Conservation (phyloP, 2,113 vertebrate species). For the cattle (Bos taurus) region DNA sequence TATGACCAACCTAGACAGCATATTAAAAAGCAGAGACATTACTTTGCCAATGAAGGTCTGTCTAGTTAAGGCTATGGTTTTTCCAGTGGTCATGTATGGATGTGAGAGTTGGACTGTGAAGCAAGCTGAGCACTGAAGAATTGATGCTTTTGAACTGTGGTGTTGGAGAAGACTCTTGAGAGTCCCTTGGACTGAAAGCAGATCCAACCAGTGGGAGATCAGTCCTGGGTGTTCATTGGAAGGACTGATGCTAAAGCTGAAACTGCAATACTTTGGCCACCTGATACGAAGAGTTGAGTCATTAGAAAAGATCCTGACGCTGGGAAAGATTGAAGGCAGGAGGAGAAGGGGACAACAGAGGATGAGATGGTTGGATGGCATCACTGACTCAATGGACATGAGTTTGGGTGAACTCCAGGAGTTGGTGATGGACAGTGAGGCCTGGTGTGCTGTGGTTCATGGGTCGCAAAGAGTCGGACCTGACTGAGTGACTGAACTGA, state of each 20-base stretch:
- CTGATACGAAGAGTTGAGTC: rapidly evolving
- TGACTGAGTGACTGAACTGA: not conserved
- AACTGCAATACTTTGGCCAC: not conserved
- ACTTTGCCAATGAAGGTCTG: rapidly evolving
- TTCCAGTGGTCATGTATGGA: not conserved
- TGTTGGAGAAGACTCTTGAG: not conserved
- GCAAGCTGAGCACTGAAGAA: not conserved
- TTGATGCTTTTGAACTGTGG: not conserved
- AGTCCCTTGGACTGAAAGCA: not conserved
- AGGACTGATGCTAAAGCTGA: not conserved
- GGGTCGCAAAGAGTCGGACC: rapidly evolving
- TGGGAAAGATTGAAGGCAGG: not conserved
- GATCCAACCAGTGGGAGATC: not conserved
- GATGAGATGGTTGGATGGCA: not conserved
- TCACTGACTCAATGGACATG: not conserved
- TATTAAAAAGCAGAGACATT: not conserved
- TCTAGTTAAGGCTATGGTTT: not conserved
- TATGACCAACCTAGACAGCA: not conserved
- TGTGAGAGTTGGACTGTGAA: not conserved
- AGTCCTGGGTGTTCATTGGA: not conserved
- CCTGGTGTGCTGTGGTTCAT: not conserved
- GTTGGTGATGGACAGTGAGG: not conserved
- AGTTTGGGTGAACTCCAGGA: rapidly evolving
- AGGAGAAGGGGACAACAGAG: not conserved
- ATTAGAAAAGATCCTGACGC: not conserved